Conservation (phyloP, 2,797 vertebrate genomes). For the Allobates femoralis region DNA sequence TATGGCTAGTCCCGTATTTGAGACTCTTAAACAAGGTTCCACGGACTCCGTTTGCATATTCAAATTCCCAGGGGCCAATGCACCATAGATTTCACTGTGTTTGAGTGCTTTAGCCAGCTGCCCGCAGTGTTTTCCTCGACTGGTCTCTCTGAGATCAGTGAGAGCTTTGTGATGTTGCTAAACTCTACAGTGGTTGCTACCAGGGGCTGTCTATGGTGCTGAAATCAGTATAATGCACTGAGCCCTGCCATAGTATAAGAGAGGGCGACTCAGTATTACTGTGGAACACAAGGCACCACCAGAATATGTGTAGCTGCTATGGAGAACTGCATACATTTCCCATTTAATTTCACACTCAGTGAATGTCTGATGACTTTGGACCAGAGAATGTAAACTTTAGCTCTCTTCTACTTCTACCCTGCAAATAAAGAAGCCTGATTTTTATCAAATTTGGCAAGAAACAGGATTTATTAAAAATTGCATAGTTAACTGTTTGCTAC, state of each 20-base stretch:
- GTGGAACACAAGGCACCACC: neutral
- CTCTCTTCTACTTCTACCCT: neutral
- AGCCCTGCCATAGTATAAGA: neutral
- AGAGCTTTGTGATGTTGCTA: neutral
- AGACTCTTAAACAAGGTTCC: no score
- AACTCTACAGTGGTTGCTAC: neutral
- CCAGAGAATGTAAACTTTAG: neutral
- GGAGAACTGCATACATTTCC: neutral
- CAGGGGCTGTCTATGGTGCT: slow-evolving; percentile 27
- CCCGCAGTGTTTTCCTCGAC: no score
- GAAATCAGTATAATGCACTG: slow-evolving; percentile 14
- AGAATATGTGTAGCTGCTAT: neutral
- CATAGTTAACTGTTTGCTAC: neutral
- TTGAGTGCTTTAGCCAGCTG: no score
- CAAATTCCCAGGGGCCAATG: no score
- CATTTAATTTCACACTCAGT: slow-evolving; percentile 27
- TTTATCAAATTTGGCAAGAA: slow-evolving; percentile 24
- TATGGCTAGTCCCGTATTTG: no score
- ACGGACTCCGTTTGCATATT: no score
- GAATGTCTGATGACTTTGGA: neutral
- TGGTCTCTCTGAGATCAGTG: no score
- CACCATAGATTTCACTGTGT: no score
- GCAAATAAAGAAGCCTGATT: neutral
- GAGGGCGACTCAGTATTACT: neutral
- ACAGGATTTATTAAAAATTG: neutral